These are phyloP conservation scores for Mimachlamys varia DNA, from an alignment of 2,888 invertebrate genomes.

Conservation along the genomic window DNA sequence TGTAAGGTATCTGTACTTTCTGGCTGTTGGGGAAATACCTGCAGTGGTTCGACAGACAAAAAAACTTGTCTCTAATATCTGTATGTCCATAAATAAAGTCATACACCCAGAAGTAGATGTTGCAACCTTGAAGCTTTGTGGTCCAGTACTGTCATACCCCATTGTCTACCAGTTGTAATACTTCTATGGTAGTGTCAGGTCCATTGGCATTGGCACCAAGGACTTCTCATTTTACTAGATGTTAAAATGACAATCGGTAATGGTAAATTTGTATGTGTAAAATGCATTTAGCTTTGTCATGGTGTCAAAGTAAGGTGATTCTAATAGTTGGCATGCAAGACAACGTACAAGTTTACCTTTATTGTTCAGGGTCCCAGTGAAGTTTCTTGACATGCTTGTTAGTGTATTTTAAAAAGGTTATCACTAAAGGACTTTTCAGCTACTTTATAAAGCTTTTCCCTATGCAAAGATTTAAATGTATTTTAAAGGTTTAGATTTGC, in stretches of 20 bases:
- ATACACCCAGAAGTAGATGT: not conserved
- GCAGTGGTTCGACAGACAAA: constrained; percentile 1
- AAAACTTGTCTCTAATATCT: not conserved
- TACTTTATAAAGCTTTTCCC: not conserved
- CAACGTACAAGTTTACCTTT: not conserved
- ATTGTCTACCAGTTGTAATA: not conserved
- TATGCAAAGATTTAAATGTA: too few species aligned
- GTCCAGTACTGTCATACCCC: not conserved
- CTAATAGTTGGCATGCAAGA: not conserved
- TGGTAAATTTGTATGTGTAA: not conserved
- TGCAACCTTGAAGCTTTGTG: not conserved
- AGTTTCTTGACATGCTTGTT: not conserved
- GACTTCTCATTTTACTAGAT: not conserved
- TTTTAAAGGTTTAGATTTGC: too few species aligned
- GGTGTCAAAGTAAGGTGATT: not conserved
- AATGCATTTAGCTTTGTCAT: not conserved
- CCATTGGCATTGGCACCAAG: not conserved
- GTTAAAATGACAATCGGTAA: not conserved
- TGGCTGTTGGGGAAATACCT: not conserved
- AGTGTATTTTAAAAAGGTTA: not conserved
- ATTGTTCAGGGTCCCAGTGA: not conserved
- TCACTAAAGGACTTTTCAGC: not conserved
- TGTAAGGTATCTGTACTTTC: not conserved
- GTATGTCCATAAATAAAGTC: not conserved
- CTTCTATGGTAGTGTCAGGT: not conserved